phyloP scores from a whole-genome alignment of 2,888 invertebrate species.

The Dicyrtomina minuta region DNA sequence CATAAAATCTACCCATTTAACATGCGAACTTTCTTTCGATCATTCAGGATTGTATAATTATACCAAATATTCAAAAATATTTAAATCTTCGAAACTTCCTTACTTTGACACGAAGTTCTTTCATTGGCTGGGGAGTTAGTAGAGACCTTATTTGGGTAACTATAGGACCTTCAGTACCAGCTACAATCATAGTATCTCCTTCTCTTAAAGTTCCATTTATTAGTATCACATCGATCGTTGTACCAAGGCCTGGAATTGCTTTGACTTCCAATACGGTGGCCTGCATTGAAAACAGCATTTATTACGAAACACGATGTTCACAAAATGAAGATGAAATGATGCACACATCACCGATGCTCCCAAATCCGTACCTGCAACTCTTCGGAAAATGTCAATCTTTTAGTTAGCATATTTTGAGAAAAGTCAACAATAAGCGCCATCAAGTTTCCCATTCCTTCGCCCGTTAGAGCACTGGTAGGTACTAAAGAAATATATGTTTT shows the following conservation, averaged over 20 bases:
- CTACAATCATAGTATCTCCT: conserved; percentile 91
- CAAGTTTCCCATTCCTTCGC: conserved; percentile 98
- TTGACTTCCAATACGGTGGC: conserved; percentile 71
- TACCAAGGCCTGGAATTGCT: conserved; percentile 93
- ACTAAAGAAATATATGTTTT: conserved; percentile 91
- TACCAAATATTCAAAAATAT: neutral
- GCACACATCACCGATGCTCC: neutral
- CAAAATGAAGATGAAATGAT: neutral
- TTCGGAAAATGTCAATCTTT: conserved; percentile 86
- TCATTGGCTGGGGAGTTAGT: conserved; percentile 96
- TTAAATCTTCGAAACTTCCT: conserved; percentile 21
- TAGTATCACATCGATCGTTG: conserved; percentile 97
- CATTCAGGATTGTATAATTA: too few species aligned
- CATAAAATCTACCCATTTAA: too few species aligned
- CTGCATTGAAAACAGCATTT: conserved; percentile 48
- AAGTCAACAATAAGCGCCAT: conserved; percentile 89
- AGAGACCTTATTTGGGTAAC: conserved; percentile 95
- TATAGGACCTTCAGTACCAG: conserved; percentile 97
- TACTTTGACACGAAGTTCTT: conserved; percentile 93
- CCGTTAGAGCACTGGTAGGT: conserved; percentile 96
- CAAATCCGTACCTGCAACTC: conserved; percentile 74
- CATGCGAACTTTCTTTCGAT: too few species aligned
- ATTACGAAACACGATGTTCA: too few species aligned
- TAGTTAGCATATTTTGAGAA: conserved; percentile 85
- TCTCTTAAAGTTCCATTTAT: conserved; percentile 93